These are phyloP conservation scores for Morinoia aosen DNA, from an alignment of 2,888 invertebrate species.

Conservation along the genomic window DNA sequence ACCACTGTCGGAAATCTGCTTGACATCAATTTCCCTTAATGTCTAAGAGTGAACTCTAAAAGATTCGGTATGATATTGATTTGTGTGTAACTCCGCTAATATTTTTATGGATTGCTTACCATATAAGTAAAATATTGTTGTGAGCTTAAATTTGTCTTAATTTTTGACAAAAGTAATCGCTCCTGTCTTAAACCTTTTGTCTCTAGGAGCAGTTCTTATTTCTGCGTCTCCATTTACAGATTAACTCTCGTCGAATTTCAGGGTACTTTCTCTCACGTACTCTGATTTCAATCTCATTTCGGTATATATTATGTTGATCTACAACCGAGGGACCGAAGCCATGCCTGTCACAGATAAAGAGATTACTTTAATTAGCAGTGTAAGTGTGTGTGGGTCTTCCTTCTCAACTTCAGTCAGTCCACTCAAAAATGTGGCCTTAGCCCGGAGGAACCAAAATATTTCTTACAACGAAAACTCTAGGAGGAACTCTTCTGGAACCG, in stretches of 20 bases:
- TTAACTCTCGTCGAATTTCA: not conserved
- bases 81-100: too few relatives aligned
- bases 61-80: too few relatives aligned
- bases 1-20: not conserved
- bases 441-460: not conserved
- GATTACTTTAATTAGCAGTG: slow-evolving; percentile 15
- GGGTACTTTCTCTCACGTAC: not conserved
- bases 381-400: not conserved
- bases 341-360: slow-evolving; percentile 45
- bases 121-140: not conserved
- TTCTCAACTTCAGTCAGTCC: not conserved
- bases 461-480: not conserved
- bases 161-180: too few relatives aligned
- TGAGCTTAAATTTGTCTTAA: not conserved
- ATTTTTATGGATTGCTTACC: too few relatives aligned
- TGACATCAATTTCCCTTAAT: too few relatives aligned
- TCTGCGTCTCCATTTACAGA: not conserved
- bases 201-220: not conserved
- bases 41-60: too few relatives aligned
- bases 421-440: not conserved
- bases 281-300: not conserved
- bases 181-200: too few relatives aligned
- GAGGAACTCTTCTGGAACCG: not conserved
- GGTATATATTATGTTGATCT: slow-evolving; percentile 42
- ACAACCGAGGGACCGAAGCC: not conserved